phyloP scores from a whole-genome alignment of 2,888 invertebrate genomes.

The Epistrophe eligans region DNA sequence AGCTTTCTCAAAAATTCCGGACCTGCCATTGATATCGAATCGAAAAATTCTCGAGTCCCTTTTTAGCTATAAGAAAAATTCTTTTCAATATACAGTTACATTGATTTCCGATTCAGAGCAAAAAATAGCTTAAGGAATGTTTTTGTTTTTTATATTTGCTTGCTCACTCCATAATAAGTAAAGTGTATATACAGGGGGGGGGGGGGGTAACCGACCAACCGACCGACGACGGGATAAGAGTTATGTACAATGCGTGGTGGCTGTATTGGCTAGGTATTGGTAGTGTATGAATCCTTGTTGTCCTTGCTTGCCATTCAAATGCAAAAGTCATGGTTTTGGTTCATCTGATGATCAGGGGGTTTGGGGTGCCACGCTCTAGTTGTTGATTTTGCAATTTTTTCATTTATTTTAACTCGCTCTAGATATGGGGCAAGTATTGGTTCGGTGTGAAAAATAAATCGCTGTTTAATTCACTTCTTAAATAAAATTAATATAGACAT shows the following conservation, averaged over 20 bases:
- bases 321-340: constrained; percentile 28
- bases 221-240: background rate
- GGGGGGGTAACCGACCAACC: too few relatives aligned
- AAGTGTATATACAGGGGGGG: background rate
- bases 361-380: background rate
- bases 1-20: constrained; percentile 17
- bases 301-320: constrained; percentile 34
- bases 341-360: background rate
- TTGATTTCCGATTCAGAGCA: constrained; percentile 46
- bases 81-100: background rate
- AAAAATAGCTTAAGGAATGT: constrained; percentile 14
- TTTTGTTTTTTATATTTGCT: background rate
- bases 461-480: too few relatives aligned
- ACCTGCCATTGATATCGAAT: constrained; percentile 13
- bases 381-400: constrained; percentile 16
- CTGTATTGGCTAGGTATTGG: too few relatives aligned
- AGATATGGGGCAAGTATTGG: background rate
- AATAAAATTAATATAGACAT: too few relatives aligned
- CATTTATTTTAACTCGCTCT: background rate
- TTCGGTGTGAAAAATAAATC: too few relatives aligned
- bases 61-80: constrained; percentile 19
- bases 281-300: background rate
- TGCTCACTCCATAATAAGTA: background rate
- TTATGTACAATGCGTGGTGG: background rate
- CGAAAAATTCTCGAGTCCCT: constrained; percentile 1